Evolutionary conservation across 2,113 vertebrate species (phyloP), one percentile per base, ranked within the genome.

Genomic region (Anolis carolinensis): DNA sequence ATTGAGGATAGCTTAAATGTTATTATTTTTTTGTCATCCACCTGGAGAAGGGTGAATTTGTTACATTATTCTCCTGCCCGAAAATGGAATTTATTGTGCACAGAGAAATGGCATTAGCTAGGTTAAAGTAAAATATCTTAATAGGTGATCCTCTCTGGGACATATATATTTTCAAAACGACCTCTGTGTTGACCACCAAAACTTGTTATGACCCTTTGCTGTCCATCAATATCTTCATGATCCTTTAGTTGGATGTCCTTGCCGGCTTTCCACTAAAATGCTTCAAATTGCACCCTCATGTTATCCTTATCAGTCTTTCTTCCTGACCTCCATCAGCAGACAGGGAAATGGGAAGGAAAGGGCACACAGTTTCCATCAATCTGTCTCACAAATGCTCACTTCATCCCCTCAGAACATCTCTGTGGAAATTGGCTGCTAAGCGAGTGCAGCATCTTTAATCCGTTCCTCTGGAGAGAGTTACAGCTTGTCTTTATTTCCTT

Each of bases 341-440:
- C 81, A 82, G 48, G 85, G 79, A 93, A 89, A 62, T 34, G 88
- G 89, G 81, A 92, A 81, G 84, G 86, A 91, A 94, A 92, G 34
- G 39, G 30, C 79, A 77, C 82, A 52, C 86, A 86, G 89, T 89
- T 93, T 94, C 83, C 81, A 92, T 94, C 93, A 92, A 86, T 90
- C 89, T 84, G 72, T 82, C 89, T 20, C 55, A 94, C 93, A 91
- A 91, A 92, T 95, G 93, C 93, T 32, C 82, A 85, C 65, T 63
- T 32, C 81, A 32, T 88, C 88, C 72, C 75, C 87, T 79, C 73
- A 76, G 82, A 85, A 82, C 39, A 88, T 90, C 89, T 88, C 88
- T 67, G 84, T 71, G 79, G 83, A 85, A 86, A 90, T 55, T 86
- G 88, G 80, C 71, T 39, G 79, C 74, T 50, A 71, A 34, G 87